Evolutionary conservation across 1,140 invertebrate species (phyloP).

Genomic region (Gryllus bimaculatus): DNA sequence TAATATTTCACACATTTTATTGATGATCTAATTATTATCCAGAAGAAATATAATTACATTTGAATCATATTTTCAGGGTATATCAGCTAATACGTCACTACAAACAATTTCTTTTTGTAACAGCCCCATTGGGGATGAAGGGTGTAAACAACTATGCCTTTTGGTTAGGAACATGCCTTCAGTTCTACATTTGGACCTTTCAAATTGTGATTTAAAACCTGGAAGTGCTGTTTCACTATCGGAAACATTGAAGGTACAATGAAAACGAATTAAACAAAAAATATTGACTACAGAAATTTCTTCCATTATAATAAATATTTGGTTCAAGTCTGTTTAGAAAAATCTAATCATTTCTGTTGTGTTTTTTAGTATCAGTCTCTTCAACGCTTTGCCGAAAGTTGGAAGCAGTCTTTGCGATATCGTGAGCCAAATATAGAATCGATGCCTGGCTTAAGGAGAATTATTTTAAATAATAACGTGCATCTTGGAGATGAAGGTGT

Average conservation of each 20-base stretch:
- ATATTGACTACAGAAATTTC: too few species aligned
- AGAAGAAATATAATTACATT: neutral
- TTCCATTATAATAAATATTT: neutral
- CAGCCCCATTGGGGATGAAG: neutral
- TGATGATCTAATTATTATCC: too few species aligned
- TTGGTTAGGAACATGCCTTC: neutral
- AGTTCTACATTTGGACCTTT: neutral
- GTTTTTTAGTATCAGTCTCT: conserved; percentile 44
- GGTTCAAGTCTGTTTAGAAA: neutral
- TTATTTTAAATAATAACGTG: conserved; percentile 63
- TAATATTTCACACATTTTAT: neutral
- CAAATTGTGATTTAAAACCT: neutral
- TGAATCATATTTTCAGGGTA: neutral
- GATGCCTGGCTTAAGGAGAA: conserved; percentile 61
- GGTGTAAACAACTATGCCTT: neutral
- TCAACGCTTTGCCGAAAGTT: conserved; percentile 60
- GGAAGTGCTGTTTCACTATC: neutral
- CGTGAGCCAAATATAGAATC: conserved; percentile 56
- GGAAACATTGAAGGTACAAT: neutral
- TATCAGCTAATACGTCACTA: neutral
- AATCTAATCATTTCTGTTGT: neutral
- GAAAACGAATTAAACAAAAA: too few species aligned
- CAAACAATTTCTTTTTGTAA: neutral
- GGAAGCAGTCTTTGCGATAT: conserved; percentile 67
- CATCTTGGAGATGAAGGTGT: conserved; percentile 53